phyloP scores from a whole-genome alignment of 2,113 vertebrate species.

The Phrynocephalus versicolor region DNA sequence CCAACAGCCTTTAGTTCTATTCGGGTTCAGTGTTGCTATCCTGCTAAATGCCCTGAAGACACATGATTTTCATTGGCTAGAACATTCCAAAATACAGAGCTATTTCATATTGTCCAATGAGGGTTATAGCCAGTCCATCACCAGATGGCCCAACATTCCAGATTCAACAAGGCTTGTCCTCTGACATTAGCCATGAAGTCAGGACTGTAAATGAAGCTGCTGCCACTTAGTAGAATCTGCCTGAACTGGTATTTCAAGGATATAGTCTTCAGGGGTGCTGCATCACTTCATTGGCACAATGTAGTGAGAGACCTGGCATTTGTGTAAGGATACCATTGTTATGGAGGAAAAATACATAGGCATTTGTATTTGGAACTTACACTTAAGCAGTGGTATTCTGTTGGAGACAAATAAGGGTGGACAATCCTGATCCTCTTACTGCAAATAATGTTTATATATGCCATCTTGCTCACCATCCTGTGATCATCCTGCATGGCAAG shows the following conservation, averaged over 20 bases:
- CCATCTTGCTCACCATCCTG: neutral
- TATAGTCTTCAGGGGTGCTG: no score
- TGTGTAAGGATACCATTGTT: neutral
- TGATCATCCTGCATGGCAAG: neutral
- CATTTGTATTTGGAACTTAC: neutral
- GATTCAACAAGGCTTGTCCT: neutral
- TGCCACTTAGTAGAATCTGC: neutral
- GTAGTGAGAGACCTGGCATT: no score
- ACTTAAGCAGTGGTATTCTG: neutral
- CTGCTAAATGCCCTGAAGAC: neutral
- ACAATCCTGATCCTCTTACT: neutral
- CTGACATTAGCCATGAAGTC: neutral
- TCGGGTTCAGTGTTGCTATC: no score
- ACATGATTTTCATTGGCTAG: neutral
- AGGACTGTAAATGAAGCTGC: neutral
- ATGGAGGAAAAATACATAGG: neutral
- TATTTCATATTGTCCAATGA: neutral
- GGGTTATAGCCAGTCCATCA: neutral
- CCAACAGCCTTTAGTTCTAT: neutral
- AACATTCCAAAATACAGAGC: neutral
- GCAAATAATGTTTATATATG: neutral
- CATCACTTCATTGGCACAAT: no score
- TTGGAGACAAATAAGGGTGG: neutral
- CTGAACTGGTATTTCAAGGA: neutral
- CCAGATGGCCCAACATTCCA: neutral